A percentile compares a stretch with the other conserved stretches of the same genome.
These are phyloP conservation scores for Euglossa dilemma DNA, from an alignment of 1,140 invertebrate genomes.

Conservation along the genomic window DNA sequence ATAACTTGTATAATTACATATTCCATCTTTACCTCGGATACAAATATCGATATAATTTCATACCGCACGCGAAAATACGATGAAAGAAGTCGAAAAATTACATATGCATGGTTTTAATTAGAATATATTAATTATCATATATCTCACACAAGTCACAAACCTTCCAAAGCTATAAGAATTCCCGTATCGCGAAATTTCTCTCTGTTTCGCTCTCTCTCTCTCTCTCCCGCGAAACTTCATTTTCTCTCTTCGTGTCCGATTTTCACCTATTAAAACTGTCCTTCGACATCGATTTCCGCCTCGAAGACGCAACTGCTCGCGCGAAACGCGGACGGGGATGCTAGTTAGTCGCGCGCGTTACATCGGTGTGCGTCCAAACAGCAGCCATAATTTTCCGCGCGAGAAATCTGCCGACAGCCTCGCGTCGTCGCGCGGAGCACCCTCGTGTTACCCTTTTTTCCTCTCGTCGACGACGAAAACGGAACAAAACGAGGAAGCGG, in stretches of 20 bases:
- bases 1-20: no score
- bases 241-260: neutral
- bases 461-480: neutral
- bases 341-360: neutral
- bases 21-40: no score
- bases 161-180: no score
- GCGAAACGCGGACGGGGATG: neutral
- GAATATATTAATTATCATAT: no score
- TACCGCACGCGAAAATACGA: no score
- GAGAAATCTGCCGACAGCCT: slow-evolving; percentile 40
- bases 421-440: slow-evolving; percentile 21
- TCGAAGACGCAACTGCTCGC: neutral
- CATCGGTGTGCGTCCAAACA: neutral
- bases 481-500: neutral
- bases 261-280: neutral
- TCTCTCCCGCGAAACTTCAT: neutral
- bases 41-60: no score
- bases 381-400: slow-evolving; percentile 45
- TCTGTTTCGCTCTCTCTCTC: no score
- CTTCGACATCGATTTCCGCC: neutral
- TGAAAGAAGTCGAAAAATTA: no score
- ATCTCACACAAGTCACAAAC: no score
- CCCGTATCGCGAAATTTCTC: no score
- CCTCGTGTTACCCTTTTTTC: slow-evolving; percentile 29
- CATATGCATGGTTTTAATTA: no score